A percentile compares a stretch with the other conserved stretches of the same genome.
Conservation (phyloP, 2,888 invertebrate genomes). For the Mesorhabditis sp. region DNA sequence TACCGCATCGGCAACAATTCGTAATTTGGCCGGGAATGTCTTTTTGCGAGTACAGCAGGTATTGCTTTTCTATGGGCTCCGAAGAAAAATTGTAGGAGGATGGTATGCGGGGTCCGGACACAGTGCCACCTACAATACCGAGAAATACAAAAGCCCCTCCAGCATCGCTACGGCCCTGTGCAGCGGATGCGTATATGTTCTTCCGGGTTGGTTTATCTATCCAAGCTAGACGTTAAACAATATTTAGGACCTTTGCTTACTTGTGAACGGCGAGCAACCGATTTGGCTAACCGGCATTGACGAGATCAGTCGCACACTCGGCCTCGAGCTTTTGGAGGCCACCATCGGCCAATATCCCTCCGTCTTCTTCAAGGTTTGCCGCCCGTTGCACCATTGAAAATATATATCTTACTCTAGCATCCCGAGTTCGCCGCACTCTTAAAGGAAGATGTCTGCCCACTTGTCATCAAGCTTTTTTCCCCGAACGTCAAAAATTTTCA, state of each 20-base stretch:
- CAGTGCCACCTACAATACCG: slow-evolving; percentile 66
- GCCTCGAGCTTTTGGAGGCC: slow-evolving; percentile 87
- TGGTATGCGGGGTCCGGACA: slow-evolving; percentile 41
- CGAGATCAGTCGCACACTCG: slow-evolving; percentile 94
- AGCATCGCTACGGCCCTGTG: slow-evolving; percentile 68
- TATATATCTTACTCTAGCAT: slow-evolving; percentile 68
- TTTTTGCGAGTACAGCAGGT: slow-evolving; percentile 62
- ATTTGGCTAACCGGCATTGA: slow-evolving; percentile 91
- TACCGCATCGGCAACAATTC: slow-evolving; percentile 93
- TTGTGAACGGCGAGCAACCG: slow-evolving; percentile 92
- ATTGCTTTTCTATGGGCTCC: slow-evolving; percentile 1
- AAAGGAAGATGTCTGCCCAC: slow-evolving; percentile 92
- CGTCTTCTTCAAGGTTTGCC: slow-evolving; percentile 61
- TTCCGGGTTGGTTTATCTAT: slow-evolving; percentile 72
- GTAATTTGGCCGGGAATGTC: slow-evolving; percentile 82
- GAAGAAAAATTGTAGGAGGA: slow-evolving; percentile 39
- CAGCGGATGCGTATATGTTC: slow-evolving; percentile 82
- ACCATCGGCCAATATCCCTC: slow-evolving; percentile 70
- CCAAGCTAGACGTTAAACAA: not conserved
- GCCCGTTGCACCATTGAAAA: not conserved
- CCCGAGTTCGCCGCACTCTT: slow-evolving; percentile 87
- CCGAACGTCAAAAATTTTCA: slow-evolving; percentile 91
- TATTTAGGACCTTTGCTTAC: slow-evolving; percentile 82
- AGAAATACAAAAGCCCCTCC: slow-evolving; percentile 58
- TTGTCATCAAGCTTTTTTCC: slow-evolving; percentile 95